Conservation (phyloP, 2,797 vertebrate species). For the Trematomus bernacchii region DNA sequence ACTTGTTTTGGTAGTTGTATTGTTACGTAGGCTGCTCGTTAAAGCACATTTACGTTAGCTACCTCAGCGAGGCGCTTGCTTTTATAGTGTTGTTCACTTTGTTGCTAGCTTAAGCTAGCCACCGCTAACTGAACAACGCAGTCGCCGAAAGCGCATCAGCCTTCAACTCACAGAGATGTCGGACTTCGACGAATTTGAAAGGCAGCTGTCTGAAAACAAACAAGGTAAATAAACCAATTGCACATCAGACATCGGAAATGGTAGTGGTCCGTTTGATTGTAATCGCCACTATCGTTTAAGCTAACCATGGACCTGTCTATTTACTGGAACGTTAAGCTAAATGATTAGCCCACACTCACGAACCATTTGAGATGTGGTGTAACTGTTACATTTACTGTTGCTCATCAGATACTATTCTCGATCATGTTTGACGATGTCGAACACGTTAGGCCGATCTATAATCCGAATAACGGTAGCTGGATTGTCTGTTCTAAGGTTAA, state of each 20-base stretch:
- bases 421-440: no score
- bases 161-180: slow-evolving; percentile 84
- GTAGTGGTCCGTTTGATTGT: background rate
- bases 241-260: rapidly evolving
- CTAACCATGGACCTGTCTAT: slow-evolving; percentile 58
- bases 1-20: background rate
- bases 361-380: background rate
- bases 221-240: slow-evolving; percentile 81
- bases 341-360: slow-evolving; percentile 6
- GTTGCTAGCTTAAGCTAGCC: slow-evolving; percentile 80
- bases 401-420: rapidly evolving
- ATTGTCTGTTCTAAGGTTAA: background rate
- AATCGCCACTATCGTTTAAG: background rate
- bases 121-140: slow-evolving; percentile 70
- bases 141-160: slow-evolving; percentile 46
- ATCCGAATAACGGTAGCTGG: rapidly evolving
- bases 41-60: slow-evolving; percentile 16
- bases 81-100: slow-evolving; percentile 70
- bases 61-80: slow-evolving; percentile 36
- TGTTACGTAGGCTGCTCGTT: background rate
- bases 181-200: slow-evolving; percentile 94
- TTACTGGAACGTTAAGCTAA: slow-evolving; percentile 53
- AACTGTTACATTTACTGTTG: background rate
- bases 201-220: slow-evolving; percentile 93
- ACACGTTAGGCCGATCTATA: rapidly evolving